phyloP scores from a whole-genome alignment of 2,888 invertebrate species.

The Pinctada fucata region DNA sequence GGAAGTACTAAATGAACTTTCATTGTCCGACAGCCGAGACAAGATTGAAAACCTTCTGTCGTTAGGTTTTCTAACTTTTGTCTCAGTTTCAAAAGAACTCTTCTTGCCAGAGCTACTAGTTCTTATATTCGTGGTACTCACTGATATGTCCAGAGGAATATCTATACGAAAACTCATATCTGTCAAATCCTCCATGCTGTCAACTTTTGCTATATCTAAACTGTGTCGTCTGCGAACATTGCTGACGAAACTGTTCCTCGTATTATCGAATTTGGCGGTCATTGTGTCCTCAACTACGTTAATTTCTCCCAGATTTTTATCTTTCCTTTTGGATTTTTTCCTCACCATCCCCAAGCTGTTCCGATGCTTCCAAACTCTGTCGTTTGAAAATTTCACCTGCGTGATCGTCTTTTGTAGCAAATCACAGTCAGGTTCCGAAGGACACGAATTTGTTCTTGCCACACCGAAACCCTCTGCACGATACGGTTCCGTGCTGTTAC shows the following conservation, averaged over 20 bases:
- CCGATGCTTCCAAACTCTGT: neutral
- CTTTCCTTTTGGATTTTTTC: neutral
- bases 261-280: slow-evolving; percentile 28
- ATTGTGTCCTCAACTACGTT: slow-evolving; percentile 25
- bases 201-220: neutral
- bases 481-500: slow-evolving; percentile 67
- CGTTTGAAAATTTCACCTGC: slow-evolving; percentile 13
- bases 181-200: neutral
- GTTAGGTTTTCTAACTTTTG: neutral
- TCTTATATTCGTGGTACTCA: neutral
- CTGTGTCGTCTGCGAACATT: neutral
- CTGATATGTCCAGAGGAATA: neutral
- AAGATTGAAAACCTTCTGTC: slow-evolving; percentile 38
- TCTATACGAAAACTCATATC: slow-evolving; percentile 1
- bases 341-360: slow-evolving; percentile 1
- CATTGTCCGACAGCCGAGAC: slow-evolving; percentile 44
- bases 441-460: slow-evolving; percentile 52
- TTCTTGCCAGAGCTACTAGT: neutral
- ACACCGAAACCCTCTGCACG: slow-evolving; percentile 58
- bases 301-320: slow-evolving; percentile 14
- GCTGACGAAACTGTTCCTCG: neutral
- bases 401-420: neutral
- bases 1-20: slow-evolving; percentile 58
- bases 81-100: neutral
- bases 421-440: slow-evolving; percentile 36